A percentile compares a stretch with the other conserved stretches of the same genome.
phyloP scores from a whole-genome alignment of 2,888 invertebrate genomes.

The Cyclophora punctaria region DNA sequence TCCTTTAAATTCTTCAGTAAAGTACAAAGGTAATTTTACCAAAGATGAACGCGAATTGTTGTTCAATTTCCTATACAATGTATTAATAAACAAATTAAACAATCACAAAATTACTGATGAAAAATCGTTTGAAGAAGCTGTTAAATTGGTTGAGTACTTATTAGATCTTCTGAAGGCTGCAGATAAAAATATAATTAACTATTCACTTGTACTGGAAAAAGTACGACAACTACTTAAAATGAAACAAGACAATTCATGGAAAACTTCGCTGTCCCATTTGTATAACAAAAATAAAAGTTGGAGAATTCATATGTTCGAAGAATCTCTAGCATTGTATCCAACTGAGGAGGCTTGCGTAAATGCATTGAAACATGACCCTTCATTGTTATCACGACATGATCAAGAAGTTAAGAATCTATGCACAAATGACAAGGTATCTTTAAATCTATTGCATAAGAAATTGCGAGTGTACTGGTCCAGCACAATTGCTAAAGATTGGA shows the following conservation, averaged over 20 bases:
- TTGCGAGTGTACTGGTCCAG: conserved; percentile 48
- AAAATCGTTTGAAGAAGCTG: conserved; percentile 20
- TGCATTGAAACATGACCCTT: conserved; percentile 49
- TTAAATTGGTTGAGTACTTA: conserved; percentile 19
- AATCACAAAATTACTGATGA: conserved; percentile 19
- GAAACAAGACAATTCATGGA: conserved; percentile 34
- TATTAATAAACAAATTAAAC: conserved; percentile 22
- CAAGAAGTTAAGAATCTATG: conserved; percentile 28
- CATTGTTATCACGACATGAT: conserved; percentile 30
- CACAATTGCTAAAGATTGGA: conserved; percentile 35
- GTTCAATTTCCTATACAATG: conserved; percentile 38
- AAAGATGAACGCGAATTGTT: conserved; percentile 32
- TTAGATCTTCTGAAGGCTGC: conserved; percentile 38
- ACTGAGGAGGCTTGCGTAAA: conserved; percentile 43
- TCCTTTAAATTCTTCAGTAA: conserved; percentile 30
- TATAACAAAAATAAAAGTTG: conserved; percentile 51
- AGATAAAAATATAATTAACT: conserved; percentile 37
- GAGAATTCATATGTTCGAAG: conserved; percentile 45
- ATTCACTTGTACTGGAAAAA: conserved; percentile 33
- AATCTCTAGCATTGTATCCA: conserved; percentile 39
- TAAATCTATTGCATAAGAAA: conserved; percentile 34
- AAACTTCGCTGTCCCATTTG: conserved; percentile 26
- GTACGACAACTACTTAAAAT: conserved; percentile 34
- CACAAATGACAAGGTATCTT: conserved; percentile 25
- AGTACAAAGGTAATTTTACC: conserved; percentile 27